Evolutionary conservation across 1,140 invertebrate species (phyloP), one percentile per base, ranked within the genome.

Genomic region (Eumeta japonica): DNA sequence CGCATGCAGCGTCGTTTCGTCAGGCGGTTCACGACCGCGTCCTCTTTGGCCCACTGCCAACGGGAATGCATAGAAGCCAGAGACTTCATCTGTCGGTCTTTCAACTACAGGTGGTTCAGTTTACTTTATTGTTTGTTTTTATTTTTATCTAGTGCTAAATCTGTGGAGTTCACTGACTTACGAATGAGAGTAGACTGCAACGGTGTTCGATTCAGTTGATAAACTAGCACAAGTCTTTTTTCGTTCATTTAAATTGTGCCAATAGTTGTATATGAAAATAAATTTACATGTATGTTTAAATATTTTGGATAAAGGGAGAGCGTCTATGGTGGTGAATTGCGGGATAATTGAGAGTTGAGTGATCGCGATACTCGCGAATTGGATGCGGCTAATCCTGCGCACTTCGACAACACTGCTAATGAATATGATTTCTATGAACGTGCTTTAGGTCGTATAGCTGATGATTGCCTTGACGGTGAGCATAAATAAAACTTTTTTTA

Each of bases 321-420:
- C 38, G 79, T 75, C 16, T 87, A 82, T 42, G 83, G 82, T 4
- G 81, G 81, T 0, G 75, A 76, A 28, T 84, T 88, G 35, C 75
- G 84, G 20, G 89, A 92, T 44, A 94, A 94, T 56, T 94, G 91
- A 58, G 91, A 94, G 62, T 71, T 94, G 1, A 92, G 88, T 52
- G 90, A 93, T 50, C 80, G 89, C 34, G 90, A 92, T 58, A 87
- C 88, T 1, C 78, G 87, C 28, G 87, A 91, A 50, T 77, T 93
- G 56, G 89, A 93, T 55, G 80, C 90, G 28, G 87, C 86, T 11
- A 91, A 92, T 76, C 86, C 89, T 2, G 80, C 85, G 29, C 87
- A 88, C 56, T 94, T 93, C 57, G 91, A 94, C 52, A 83, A 78
- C 16, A 83, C 83, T 10, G 86, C 87, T 4, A 89, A 88, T 62